Conservation (phyloP, 2,888 invertebrate genomes). For the Oligia latruncula region DNA sequence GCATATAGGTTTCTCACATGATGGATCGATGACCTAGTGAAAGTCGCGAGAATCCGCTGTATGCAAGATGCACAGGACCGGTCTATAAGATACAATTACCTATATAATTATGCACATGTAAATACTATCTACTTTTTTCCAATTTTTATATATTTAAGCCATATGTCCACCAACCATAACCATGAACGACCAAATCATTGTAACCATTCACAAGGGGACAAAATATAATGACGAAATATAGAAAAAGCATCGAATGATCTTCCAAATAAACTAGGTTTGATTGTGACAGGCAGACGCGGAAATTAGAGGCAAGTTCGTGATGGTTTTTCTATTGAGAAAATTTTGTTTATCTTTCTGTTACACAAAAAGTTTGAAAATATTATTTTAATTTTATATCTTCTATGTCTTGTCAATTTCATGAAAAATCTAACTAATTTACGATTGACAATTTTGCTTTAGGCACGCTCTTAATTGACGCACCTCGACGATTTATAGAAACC, state of each 20-base stretch:
- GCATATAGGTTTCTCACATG: neutral
- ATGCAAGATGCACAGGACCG: neutral
- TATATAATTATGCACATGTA: neutral
- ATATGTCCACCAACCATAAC: neutral
- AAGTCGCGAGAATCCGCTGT: neutral
- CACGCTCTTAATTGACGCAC: neutral
- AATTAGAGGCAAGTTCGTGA: neutral
- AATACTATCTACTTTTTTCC: neutral
- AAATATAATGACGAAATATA: neutral
- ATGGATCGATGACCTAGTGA: neutral
- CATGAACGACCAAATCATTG: neutral
- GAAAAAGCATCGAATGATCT: neutral
- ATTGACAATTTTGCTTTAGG: neutral
- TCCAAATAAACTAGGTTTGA: neutral
- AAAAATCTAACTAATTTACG: neutral
- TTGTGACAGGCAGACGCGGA: neutral
- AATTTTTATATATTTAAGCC: neutral
- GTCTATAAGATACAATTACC: neutral
- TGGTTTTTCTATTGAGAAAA: neutral
- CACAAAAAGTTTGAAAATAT: neutral
- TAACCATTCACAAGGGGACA: neutral
- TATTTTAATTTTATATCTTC: neutral
- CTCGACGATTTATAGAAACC: conserved; percentile 48
- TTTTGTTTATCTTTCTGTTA: neutral
- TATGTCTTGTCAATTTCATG: neutral